Base-by-base conservation (phyloP, 30 jellyfish, hydroid and myxozoan genomes). In the Pelagia noctiluca region DNA sequence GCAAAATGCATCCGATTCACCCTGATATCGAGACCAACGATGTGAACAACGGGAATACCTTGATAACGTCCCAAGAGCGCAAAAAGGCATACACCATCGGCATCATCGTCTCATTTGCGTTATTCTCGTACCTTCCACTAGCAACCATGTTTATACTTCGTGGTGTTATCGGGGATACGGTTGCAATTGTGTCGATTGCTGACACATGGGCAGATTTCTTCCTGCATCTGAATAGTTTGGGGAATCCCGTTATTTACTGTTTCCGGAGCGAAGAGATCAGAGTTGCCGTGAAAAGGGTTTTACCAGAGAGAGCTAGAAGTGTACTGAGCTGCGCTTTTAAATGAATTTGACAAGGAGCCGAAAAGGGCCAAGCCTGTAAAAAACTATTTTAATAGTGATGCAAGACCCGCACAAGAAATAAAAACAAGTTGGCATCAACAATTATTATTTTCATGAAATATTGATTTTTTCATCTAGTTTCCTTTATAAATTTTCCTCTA, bases 161-260 rank as follows among this genome's bases (percentile, higher is more conserved):
- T 18, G 90, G 90, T 23, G 52, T 73, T 50, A 65, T 80, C n/a
- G 90, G 90, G 13, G 90, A 80, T 66, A 80, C 84, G 23, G 54
- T 80, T 13, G 77, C 33, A 5, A 50, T 80, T 22, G 90, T 80
- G 0, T 25, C 81, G 62, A 80, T 80, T 0, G 90, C 90, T 30
- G 90, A 80, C 37, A 80, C 90, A 3, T 80, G 90, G 90, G 90
- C 90, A 0, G 90, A 80, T 33, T 22, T 80, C 29, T 31, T 80
- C 21, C 68, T 80, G 66, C 90, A 80, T 31, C 74, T 80, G 3
- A 80, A 68, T 53, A 80, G 90, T 24, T 25, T 73, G 13, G 71
- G 66, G 0, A 80, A 80, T 30, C 90, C 90, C 11, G 32, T 80
- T 49, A 66, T 80, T 29, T 80, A 80, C 90, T 80, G 90, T 76